Percentiles rank a stretch among this genome's conserved stretches.
Evolutionary conservation across 2,113 vertebrate genomes (phyloP).

Genomic region (Conger conger): DNA sequence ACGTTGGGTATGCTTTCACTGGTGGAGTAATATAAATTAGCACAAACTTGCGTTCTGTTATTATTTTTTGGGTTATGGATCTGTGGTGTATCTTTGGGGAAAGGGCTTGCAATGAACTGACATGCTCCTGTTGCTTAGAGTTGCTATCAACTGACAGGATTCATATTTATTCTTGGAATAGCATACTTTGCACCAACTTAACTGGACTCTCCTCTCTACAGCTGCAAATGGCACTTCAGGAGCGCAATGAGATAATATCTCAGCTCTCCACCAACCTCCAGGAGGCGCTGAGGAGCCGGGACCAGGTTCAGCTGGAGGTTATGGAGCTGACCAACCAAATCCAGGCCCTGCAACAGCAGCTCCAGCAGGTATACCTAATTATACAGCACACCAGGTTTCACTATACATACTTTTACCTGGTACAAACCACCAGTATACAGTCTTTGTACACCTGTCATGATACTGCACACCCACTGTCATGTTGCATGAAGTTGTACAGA

Average conservation of each 20-base stretch:
- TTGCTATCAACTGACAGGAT: background rate
- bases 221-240: conserved; percentile 70
- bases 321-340: conserved; percentile 66
- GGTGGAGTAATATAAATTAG: background rate
- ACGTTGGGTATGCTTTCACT: background rate
- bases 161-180: background rate
- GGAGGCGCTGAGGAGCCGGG: conserved; percentile 59
- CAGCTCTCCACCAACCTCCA: conserved; percentile 74
- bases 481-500: background rate
- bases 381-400: background rate
- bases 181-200: no score
- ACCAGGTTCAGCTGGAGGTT: conserved; percentile 73
- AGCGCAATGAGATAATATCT: conserved; percentile 76
- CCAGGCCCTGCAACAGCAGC: conserved; percentile 71
- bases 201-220: conserved; percentile 32
- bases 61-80: background rate
- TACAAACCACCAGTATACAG: no score
- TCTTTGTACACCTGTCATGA: background rate
- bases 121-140: background rate
- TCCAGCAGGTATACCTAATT: conserved; percentile 68
- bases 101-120: background rate
- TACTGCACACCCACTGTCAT: background rate
- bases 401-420: no score
- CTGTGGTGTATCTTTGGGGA: background rate
- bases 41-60: background rate